Base-by-base conservation (phyloP, 1,140 invertebrate genomes). In the Drosophila bocqueti region DNA sequence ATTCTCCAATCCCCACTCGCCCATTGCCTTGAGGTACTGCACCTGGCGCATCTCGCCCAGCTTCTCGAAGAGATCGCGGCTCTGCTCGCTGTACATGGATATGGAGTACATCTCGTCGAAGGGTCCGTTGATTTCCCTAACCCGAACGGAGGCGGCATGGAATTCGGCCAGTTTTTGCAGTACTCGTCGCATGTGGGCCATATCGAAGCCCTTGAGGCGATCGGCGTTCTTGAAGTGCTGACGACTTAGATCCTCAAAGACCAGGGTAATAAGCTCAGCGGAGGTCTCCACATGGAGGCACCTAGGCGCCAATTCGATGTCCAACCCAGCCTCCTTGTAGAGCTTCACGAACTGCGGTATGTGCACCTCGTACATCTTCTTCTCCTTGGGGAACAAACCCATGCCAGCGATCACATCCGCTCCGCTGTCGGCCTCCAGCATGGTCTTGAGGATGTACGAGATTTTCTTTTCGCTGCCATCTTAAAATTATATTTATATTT, bases 201-300 rank as follows among this genome's bases (percentile, higher is more conserved):
- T 67, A 76, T 95, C 94, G 42, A 95, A 87, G 26, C 95, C 95
- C 45, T 92, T 72, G 11, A 94, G 91, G 13, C 95, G 93, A 82
- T 94, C 91, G 3, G 93, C 85, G 93, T 95, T 95, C 26, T 93
- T 81, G 76, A 94, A 95, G 0, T 94, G 93, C 15, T 93, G 79
- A 15, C 91, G 86, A 16, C 93, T 83, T 2, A 95, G 81, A 87
- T 95, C 95, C 54, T 95, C 94, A 16, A 95, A 79, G 0, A 95
- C 91, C 6, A 95, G 75, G 1, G 75, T 85, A 2, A 80, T 92
- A 0, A 76, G 36, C 4, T 91, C 84, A 0, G 76, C 67, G 4
- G 64, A 81, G 10, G 74, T 38, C 18, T 92, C 81, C 16, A 83
- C 54, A 24, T 73, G 63, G 4, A 91, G 45, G 24, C 91, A 89